Evolutionary conservation across 2,888 invertebrate species (phyloP).

Genomic region (Napeogenes inachia): DNA sequence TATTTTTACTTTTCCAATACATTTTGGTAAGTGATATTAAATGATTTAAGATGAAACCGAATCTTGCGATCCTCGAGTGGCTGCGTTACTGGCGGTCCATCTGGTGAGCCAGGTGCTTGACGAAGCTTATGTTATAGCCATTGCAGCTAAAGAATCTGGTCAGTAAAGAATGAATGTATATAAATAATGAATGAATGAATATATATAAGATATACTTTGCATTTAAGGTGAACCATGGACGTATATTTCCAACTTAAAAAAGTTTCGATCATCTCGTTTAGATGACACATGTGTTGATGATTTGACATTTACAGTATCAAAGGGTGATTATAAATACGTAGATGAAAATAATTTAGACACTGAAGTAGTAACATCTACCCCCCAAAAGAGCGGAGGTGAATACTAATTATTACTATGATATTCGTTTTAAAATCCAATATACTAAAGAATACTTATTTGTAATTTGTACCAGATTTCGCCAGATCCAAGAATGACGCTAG

Average conservation of each 20-base stretch:
- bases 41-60: constrained; percentile 42
- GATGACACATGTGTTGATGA: constrained; percentile 39
- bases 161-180: constrained; percentile 4
- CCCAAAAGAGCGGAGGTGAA: constrained; percentile 49
- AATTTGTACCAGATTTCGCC: constrained; percentile 10
- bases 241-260: constrained; percentile 45
- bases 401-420: constrained; percentile 8
- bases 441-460: not conserved
- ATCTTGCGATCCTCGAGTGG: constrained; percentile 41
- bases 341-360: constrained; percentile 44
- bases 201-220: not conserved
- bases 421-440: constrained; percentile 5
- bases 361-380: constrained; percentile 58
- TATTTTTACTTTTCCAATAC: constrained; percentile 1
- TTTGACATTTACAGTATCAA: constrained; percentile 38
- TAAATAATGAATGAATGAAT: too few species aligned
- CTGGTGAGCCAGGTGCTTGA: constrained; percentile 63
- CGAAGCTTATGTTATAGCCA: constrained; percentile 59
- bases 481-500: constrained; percentile 36
- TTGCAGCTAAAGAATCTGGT: constrained; percentile 56
- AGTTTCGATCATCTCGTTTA: constrained; percentile 34
- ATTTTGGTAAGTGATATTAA: constrained; percentile 1
- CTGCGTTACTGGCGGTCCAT: constrained; percentile 53
- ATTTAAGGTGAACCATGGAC: constrained; percentile 50
- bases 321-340: constrained; percentile 34